Evolutionary conservation across 2,113 vertebrate genomes (phyloP), one percentile per base, ranked within the genome.

Genomic region (Rhabdomys dilectus): DNA sequence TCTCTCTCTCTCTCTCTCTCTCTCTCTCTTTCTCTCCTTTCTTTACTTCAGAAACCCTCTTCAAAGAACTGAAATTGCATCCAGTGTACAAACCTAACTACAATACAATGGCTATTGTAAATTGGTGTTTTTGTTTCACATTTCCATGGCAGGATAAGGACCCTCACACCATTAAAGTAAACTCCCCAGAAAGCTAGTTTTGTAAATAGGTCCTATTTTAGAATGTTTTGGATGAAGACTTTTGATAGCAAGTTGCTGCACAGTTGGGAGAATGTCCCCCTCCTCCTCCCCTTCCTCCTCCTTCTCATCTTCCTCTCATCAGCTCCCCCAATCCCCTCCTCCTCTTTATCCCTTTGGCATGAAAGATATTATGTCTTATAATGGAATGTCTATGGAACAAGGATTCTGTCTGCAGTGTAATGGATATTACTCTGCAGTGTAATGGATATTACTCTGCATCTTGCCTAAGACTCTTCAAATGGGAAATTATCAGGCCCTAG

Each of bases 381-480:
- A 93, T 22, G 34, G 9, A 36, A 34, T 39, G 76, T 88, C 56
- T 60, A 75, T 58, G n/a, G 29, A 53, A n/a, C 8, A 15, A 36
- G n/a, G 34, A 70, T 85, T 89, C 36, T 90, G 93, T 93, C 68
- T 93, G 48, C 16, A 81, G 36, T 31, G 0, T n/a, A 88, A 62
- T 56, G 24, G 19, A 68, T 82, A 84, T 73, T 88, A 76, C 72
- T 73, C 21, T 8, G 36, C 56, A 94, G 36, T 31, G 0, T n/a
- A 88, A 62, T 56, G 24, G 19, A 68, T 82, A 84, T 73, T 88
- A 76, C 72, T 73, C 21, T 8, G 36, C 56, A 94, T 93, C 60
- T 76, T 94, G 82, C 31, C 66, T 68, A 70, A 39, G 80, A 91
- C 36, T 88, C 87, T 73, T 91, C 56, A 88, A 51, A 26, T 72